A percentile compares a stretch with the other conserved stretches of the same genome.
Evolutionary conservation across 2,797 vertebrate genomes (phyloP).

Genomic region (Acanthopagrus latus): DNA sequence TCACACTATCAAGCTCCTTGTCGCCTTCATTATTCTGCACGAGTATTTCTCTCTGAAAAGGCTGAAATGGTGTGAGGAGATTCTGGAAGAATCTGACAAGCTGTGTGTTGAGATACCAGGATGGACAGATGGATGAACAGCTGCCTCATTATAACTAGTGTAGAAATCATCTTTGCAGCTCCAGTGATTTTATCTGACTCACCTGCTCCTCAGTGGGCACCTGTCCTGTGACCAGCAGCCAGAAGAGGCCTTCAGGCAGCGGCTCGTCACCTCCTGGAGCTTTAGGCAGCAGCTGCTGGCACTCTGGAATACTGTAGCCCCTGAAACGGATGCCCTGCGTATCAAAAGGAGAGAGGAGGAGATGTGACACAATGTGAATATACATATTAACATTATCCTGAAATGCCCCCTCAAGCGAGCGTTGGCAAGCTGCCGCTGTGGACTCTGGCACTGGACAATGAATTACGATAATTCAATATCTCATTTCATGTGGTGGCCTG

Average conservation of each 20-base stretch:
- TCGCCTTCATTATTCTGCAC: background rate
- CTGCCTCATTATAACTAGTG: background rate
- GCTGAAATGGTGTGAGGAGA: background rate
- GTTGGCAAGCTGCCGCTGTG: background rate
- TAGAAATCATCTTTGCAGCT: background rate
- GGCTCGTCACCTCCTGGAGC: conserved; percentile 93
- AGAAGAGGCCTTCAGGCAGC: conserved; percentile 96
- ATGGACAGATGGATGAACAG: conserved; percentile 2
- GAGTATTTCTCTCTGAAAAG: background rate
- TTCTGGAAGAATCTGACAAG: background rate
- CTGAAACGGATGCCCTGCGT: conserved; percentile 94
- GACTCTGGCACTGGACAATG: background rate
- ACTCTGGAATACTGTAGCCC: conserved; percentile 97
- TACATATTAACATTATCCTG: conserved; percentile 2
- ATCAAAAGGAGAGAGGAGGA: conserved; percentile 19
- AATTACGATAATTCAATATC: conserved; percentile 17
- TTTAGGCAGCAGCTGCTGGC: conserved; percentile 94
- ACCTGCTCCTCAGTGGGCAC: conserved; percentile 96
- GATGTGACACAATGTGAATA: background rate
- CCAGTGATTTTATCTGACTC: conserved; percentile 24
- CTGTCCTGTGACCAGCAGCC: conserved; percentile 95
- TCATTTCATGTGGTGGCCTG: background rate
- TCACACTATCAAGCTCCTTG: background rate
- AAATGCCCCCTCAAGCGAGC: conserved; percentile 2
- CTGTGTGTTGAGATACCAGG: background rate